phyloP scores from a whole-genome alignment of 1,140 invertebrate genomes.

The Elymnias hypermnestra region DNA sequence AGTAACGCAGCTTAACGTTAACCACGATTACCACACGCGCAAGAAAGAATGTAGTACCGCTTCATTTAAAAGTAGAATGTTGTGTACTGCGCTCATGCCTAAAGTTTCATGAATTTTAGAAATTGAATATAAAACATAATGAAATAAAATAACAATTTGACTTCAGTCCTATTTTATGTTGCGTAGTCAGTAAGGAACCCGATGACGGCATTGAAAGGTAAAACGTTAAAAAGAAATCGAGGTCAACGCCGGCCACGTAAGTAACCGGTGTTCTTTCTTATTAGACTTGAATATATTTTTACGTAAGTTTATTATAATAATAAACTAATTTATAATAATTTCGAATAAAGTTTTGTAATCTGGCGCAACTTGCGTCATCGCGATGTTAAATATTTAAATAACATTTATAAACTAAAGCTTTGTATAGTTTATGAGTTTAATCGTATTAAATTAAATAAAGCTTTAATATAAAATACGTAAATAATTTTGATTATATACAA shows the following conservation, averaged over 20 bases:
- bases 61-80: constrained; percentile 42
- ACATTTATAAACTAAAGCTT: no score
- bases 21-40: constrained; percentile 60
- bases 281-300: constrained; percentile 31
- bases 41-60: constrained; percentile 61
- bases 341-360: no score
- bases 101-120: constrained; percentile 4
- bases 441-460: no score
- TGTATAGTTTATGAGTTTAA: no score
- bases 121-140: neutral
- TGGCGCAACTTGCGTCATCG: no score
- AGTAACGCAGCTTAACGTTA: constrained; percentile 61
- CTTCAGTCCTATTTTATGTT: constrained; percentile 19
- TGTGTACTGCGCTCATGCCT: constrained; percentile 5
- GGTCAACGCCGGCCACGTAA: constrained; percentile 69
- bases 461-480: no score
- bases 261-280: constrained; percentile 52
- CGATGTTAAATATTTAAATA: no score
- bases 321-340: constrained; percentile 10
- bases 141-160: neutral
- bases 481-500: no score
- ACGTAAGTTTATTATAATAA: constrained; percentile 24
- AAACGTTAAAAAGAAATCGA: constrained; percentile 74
- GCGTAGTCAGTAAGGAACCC: constrained; percentile 32
- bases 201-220: constrained; percentile 69